Evolutionary conservation across 2,888 invertebrate species (phyloP).

Genomic region (Eristalinus sepulchralis): DNA sequence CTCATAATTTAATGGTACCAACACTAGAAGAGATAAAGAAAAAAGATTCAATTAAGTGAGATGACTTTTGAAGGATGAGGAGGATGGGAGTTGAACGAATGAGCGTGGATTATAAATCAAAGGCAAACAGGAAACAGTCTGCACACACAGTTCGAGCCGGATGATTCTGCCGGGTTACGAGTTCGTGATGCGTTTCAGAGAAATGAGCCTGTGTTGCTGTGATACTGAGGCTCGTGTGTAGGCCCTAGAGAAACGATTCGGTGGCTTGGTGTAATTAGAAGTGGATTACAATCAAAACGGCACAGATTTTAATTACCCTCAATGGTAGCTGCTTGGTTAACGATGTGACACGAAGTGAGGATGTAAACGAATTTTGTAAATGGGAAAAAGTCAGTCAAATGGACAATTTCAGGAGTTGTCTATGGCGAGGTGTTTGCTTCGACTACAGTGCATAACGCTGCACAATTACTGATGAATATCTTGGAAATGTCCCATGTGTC

Average conservation of each 20-base stretch:
- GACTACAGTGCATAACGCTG: not conserved
- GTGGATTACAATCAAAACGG: slow-evolving; percentile 5
- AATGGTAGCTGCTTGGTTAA: not conserved
- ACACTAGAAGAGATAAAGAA: slow-evolving; percentile 44
- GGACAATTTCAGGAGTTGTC: not conserved
- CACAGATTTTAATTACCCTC: slow-evolving; percentile 13
- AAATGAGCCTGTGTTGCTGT: not conserved
- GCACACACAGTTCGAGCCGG: slow-evolving; percentile 17
- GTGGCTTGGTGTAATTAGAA: slow-evolving; percentile 12
- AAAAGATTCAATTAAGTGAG: slow-evolving; percentile 39
- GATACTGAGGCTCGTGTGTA: not conserved
- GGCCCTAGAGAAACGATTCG: not conserved
- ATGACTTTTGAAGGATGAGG: slow-evolving; percentile 1
- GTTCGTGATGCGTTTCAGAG: slow-evolving; percentile 52
- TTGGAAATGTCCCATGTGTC: too few species aligned
- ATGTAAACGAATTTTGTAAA: not conserved
- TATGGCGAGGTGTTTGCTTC: not conserved
- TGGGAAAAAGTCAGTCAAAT: not conserved
- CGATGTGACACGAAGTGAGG: slow-evolving; percentile 7
- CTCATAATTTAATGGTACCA: slow-evolving; percentile 47
- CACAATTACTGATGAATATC: too few species aligned
- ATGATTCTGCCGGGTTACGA: not conserved
- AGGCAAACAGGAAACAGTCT: slow-evolving; percentile 38
- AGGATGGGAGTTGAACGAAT: not conserved
- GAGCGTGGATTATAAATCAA: slow-evolving; percentile 15